Conservation (phyloP, 2,797 vertebrate species). For the Sebastolobus altivelis region DNA sequence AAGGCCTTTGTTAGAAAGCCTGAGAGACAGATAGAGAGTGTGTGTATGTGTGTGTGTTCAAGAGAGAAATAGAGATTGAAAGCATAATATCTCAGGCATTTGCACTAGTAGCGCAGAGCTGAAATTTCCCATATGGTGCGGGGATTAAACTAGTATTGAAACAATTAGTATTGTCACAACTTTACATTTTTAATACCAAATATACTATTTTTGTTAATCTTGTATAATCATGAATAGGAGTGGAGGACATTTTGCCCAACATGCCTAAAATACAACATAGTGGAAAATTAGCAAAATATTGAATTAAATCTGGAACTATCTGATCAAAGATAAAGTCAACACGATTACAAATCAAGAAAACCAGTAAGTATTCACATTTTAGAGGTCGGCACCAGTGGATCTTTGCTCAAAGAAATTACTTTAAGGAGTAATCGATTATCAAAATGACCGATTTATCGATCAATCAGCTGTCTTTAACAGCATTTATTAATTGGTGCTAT, state of each 20-base stretch:
- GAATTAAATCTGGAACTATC: background rate
- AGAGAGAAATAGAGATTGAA: slow-evolving; percentile 12
- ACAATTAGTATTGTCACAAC: background rate
- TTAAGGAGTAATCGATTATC: background rate
- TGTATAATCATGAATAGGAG: background rate
- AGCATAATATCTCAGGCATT: background rate
- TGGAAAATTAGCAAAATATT: background rate
- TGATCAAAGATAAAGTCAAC: background rate
- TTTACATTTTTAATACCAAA: background rate
- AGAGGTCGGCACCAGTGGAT: background rate
- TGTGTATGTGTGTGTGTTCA: background rate
- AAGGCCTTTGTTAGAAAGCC: slow-evolving; percentile 10
- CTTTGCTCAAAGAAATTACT: background rate
- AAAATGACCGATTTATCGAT: background rate
- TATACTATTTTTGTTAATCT: background rate
- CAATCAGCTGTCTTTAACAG: background rate
- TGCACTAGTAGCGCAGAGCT: background rate
- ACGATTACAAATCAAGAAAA: background rate
- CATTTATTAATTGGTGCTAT: background rate
- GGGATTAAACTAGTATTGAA: background rate
- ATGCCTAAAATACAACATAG: too few relatives aligned
- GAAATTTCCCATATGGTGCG: background rate
- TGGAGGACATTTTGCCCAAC: background rate
- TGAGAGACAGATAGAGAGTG: background rate
- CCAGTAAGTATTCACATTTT: background rate